Conservation (phyloP, 37 sponge, comb jelly and placozoan species). For the Diacarnus erythraeanus region DNA sequence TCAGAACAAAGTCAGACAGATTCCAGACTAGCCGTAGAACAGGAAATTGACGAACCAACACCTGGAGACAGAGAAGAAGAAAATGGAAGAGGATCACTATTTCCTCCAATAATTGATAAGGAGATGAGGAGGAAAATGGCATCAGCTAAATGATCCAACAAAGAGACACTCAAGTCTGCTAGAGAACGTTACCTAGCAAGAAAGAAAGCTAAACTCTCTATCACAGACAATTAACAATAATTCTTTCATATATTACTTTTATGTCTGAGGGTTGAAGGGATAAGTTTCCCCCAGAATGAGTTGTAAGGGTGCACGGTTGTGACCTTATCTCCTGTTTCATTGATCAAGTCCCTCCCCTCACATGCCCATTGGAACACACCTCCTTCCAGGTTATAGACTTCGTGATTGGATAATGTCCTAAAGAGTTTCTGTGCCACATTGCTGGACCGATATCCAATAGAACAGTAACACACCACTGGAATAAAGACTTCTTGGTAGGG, state of each 20-base stretch:
- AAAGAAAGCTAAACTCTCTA: constrained; percentile 58
- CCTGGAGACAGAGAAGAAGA: background rate
- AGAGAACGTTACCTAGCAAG: constrained; percentile 84
- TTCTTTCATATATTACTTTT: background rate
- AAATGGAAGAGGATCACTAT: background rate
- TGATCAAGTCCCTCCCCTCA: constrained; percentile 48
- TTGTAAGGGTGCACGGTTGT: constrained; percentile 73
- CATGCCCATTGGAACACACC: constrained; percentile 88
- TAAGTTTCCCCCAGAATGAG: constrained; percentile 73
- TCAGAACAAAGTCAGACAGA: background rate
- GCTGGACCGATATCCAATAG: constrained; percentile 81
- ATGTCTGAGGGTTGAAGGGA: constrained; percentile 46
- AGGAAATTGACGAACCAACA: background rate
- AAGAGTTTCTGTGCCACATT: constrained; percentile 44
- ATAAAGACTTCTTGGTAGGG: background rate
- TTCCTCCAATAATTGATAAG: background rate
- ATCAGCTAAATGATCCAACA: background rate
- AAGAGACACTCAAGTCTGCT: constrained; percentile 59
- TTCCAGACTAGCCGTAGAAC: background rate
- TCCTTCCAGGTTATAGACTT: constrained; percentile 80
- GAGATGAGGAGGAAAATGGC: constrained; percentile 41
- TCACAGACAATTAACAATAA: no score
- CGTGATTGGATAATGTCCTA: background rate
- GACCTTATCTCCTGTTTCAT: constrained; percentile 21
- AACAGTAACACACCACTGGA: constrained; percentile 86